Percentiles rank a stretch among this genome's conserved stretches.
Conservation (phyloP, 2,113 vertebrate genomes). For the Lynx canadensis region DNA sequence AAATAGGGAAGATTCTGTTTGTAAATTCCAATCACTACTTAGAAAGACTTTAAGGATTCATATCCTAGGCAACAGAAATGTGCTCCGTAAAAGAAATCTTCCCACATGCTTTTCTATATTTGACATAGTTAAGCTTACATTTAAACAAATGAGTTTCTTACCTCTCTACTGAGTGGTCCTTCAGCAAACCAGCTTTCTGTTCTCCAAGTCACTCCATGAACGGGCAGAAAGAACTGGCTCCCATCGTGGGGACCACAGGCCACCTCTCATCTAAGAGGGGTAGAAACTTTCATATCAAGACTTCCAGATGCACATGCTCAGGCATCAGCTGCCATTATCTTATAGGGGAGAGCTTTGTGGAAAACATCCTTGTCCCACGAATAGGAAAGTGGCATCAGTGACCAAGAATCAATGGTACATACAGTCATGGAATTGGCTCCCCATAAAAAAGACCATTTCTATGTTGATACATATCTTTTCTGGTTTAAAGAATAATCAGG, state of each 20-base stretch:
- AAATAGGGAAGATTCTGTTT: not conserved
- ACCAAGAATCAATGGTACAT: not conserved
- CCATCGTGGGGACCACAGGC: not conserved
- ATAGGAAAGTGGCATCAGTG: not conserved
- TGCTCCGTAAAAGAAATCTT: slow-evolving; percentile 40
- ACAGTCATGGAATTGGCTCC: not conserved
- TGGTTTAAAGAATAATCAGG: not conserved
- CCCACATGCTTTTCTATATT: slow-evolving; percentile 11
- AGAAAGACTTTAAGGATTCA: not conserved
- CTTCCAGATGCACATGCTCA: not conserved
- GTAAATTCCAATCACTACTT: not conserved
- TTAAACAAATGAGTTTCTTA: slow-evolving; percentile 41
- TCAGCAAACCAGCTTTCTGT: slow-evolving; percentile 24
- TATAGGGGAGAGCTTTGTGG: not conserved
- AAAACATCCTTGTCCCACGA: not conserved
- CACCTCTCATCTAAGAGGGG: not conserved
- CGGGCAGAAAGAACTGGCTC: not conserved
- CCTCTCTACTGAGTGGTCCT: slow-evolving; percentile 7
- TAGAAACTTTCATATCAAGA: not conserved
- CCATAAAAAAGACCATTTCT: not conserved
- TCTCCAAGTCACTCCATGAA: slow-evolving; percentile 13
- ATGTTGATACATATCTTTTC: not conserved
- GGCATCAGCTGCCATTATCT: not conserved
- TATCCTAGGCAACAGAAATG: slow-evolving; percentile 34
- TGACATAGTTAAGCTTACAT: not conserved